Conservation (phyloP, 1,140 invertebrate genomes). For the Spodoptera frugiperda region DNA sequence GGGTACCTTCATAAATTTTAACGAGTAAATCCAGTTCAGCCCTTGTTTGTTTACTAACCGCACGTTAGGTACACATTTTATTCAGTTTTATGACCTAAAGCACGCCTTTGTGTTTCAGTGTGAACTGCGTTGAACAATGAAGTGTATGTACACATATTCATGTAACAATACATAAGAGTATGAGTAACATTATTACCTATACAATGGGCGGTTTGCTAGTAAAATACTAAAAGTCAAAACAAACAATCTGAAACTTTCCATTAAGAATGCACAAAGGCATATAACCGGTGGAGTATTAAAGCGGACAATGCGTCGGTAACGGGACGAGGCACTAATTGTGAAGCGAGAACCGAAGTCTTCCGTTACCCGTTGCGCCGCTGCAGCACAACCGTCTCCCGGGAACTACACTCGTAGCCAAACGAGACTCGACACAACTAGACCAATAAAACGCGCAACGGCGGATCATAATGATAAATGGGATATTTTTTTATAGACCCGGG, state of each 20-base stretch:
- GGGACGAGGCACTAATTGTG: constrained; percentile 82
- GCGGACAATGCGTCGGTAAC: constrained; percentile 82
- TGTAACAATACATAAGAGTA: constrained; percentile 17
- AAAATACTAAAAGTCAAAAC: constrained; percentile 64
- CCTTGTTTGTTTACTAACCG: neutral
- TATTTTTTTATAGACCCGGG: constrained; percentile 8
- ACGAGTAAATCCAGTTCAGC: neutral
- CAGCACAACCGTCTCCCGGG: constrained; percentile 35
- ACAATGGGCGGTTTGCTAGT: constrained; percentile 48
- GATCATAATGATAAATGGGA: constrained; percentile 10
- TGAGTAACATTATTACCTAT: constrained; percentile 26
- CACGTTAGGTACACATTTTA: neutral
- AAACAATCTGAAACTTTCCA: constrained; percentile 72
- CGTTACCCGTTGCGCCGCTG: constrained; percentile 63
- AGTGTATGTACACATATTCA: constrained; percentile 5
- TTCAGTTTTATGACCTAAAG: neutral
- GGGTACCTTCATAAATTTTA: neutral
- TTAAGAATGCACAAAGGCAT: constrained; percentile 76
- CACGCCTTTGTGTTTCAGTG: neutral
- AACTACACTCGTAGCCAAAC: constrained; percentile 17
- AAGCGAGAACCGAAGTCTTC: constrained; percentile 75
- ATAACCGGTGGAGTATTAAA: constrained; percentile 73
- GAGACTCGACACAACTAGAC: constrained; percentile 10
- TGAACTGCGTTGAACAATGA: constrained; percentile 16
- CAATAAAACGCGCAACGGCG: constrained; percentile 25